Evolutionary conservation across 2,797 vertebrate species (phyloP).

Genomic region (Sternarchorhynchus goeldii): DNA sequence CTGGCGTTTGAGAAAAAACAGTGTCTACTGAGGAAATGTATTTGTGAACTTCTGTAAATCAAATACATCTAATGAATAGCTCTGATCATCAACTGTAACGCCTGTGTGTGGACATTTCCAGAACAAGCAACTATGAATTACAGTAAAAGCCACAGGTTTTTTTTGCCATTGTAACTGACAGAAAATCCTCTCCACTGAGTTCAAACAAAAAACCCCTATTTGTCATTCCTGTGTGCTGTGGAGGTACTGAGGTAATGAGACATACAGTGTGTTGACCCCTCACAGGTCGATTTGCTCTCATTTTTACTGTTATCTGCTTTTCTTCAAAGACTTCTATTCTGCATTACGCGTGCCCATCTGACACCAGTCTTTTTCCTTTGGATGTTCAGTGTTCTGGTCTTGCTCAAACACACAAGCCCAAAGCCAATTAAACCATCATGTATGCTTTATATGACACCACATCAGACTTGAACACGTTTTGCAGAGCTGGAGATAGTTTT

Average conservation of each 20-base stretch:
- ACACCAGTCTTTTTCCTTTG: slow-evolving; percentile 7
- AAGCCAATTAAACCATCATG: slow-evolving; percentile 12
- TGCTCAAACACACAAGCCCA: background rate
- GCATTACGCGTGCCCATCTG: background rate
- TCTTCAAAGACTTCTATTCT: slow-evolving; percentile 9
- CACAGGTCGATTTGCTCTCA: background rate
- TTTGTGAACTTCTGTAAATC: slow-evolving; percentile 9
- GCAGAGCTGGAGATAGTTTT: too few species aligned
- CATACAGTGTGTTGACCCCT: slow-evolving; percentile 2
- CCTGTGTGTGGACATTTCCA: background rate
- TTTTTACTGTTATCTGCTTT: background rate
- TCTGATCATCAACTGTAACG: slow-evolving; percentile 8
- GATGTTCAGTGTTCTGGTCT: slow-evolving; percentile 18
- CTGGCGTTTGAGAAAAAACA: background rate
- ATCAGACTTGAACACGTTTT: background rate
- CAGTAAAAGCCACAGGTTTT: background rate
- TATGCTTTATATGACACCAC: background rate
- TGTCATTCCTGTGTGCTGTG: background rate
- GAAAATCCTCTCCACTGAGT: background rate
- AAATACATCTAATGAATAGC: background rate
- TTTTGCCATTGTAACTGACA: slow-evolving; percentile 6
- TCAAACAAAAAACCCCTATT: slow-evolving; percentile 25
- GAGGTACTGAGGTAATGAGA: slow-evolving; percentile 9
- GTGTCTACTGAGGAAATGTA: background rate
- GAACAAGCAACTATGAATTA: background rate